Base-by-base conservation (phyloP, 2,888 invertebrate species). In the Melinaea marsaeus region DNA sequence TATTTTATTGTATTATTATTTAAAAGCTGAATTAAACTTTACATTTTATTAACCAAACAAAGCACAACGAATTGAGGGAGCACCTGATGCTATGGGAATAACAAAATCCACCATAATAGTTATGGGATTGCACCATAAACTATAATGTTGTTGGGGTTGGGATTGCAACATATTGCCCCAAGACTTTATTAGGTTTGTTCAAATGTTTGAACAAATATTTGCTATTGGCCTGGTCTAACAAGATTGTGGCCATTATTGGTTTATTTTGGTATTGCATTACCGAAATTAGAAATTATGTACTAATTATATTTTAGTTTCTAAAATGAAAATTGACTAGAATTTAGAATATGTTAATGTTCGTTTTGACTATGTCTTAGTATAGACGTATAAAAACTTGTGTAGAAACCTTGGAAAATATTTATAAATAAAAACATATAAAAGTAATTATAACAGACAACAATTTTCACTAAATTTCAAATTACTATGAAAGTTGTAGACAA, bases 151-250 rank as follows among this genome's bases (percentile, higher is more conserved):
- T 37, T 51, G 63, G 63, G 64, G 60, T 55, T 55, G 55, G 55
- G 61, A 63, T 61, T 64, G 61, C 59, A 46, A 22, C 51, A 51
- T 51, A 13, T n/a, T 51, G 51, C 51, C 51, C 32, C 32, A 11
- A 51, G 51, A 32, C 51, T 51, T 51, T 51, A 51, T 51, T 51
- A 32, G 2, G 51, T 51, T 51, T 32, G 32, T 51, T 51, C 57
- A 63, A 63, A 63, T 64, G 61, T 59, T 66, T 45, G 34, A 34
- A 55, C 59, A 60, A 57, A 61, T 57, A 66, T 64, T 64, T 64
- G 59, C 63, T 55, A 56, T 63, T 57, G 63, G 35, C 46, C 45
- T 51, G 57, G 33, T 42, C 59, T 59, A 57, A 47, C 35, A 46
- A 61, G 47, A 45, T 60, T 61, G 64, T 61, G 58, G 46, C 13